These are phyloP conservation scores for Heteropelma amictum DNA, from an alignment of 2,888 invertebrate species.

Conservation along the genomic window DNA sequence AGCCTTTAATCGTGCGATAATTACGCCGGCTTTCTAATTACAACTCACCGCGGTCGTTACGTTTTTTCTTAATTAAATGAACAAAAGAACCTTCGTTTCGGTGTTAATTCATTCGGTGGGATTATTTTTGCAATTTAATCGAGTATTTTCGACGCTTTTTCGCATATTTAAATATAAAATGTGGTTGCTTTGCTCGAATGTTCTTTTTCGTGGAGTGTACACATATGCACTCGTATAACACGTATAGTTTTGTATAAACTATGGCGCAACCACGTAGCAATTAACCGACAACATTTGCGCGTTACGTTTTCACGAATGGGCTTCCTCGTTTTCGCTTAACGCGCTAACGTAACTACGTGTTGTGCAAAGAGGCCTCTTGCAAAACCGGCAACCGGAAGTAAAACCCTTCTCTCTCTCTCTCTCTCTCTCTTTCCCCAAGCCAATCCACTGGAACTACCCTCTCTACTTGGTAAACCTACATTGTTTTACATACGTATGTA, in stretches of 20 bases:
- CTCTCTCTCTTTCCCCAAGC: neutral
- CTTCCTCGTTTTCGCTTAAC: conserved; percentile 30
- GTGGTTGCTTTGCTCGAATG: too few species aligned
- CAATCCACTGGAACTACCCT: neutral
- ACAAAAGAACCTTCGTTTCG: neutral
- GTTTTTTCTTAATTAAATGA: conserved; percentile 11
- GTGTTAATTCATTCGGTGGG: conserved; percentile 17
- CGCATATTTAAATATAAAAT: neutral
- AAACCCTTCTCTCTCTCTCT: neutral
- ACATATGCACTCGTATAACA: neutral
- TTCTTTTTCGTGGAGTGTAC: neutral
- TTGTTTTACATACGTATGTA: neutral
- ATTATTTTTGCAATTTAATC: conserved; percentile 19
- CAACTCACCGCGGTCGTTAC: too few species aligned
- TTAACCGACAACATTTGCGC: conserved; percentile 41
- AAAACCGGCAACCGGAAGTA: conserved; percentile 5
- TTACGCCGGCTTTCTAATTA: too few species aligned
- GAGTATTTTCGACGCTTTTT: neutral
- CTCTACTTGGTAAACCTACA: conserved; percentile 1
- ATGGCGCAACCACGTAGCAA: conserved; percentile 33
- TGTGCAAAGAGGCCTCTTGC: conserved; percentile 1
- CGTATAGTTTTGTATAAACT: neutral
- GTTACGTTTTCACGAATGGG: conserved; percentile 25
- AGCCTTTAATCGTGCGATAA: too few species aligned
- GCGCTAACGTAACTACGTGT: conserved; percentile 14